Evolutionary conservation across 2,113 vertebrate genomes (phyloP).

Genomic region (Indicator maculatus): DNA sequence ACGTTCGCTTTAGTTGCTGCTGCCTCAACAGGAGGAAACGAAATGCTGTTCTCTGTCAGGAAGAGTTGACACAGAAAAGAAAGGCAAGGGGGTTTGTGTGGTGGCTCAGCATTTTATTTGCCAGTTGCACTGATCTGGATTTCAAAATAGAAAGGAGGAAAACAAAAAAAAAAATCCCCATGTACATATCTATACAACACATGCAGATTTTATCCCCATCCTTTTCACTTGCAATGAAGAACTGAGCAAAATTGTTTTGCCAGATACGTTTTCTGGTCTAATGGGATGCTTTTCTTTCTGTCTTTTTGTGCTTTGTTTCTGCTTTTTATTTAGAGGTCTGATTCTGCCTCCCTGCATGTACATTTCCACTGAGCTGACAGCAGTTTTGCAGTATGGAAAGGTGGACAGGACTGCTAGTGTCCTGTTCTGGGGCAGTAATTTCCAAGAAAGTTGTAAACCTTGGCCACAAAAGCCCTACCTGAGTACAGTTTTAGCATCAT

Average conservation of each 20-base stretch:
- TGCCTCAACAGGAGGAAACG: slow-evolving; percentile 40
- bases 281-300: background rate
- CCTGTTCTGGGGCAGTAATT: background rate
- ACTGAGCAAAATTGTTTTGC: background rate
- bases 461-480: slow-evolving; percentile 15
- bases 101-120: slow-evolving; percentile 55
- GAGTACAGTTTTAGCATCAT: background rate
- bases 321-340: background rate
- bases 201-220: background rate
- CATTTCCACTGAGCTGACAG: background rate
- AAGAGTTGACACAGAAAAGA: slow-evolving; percentile 30
- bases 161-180: background rate
- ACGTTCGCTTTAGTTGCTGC: slow-evolving; percentile 45
- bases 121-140: background rate
- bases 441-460: background rate
- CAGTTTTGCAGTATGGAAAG: background rate
- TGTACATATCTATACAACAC: background rate
- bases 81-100: background rate
- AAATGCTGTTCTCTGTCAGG: slow-evolving; percentile 11
- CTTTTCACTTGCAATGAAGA: background rate
- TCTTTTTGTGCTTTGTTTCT: background rate
- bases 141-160: background rate
- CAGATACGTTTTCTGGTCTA: background rate
- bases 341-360: background rate
- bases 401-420: background rate